Evolutionary conservation across 1,140 invertebrate genomes (phyloP).

Genomic region (Choristoneura fumiferana): DNA sequence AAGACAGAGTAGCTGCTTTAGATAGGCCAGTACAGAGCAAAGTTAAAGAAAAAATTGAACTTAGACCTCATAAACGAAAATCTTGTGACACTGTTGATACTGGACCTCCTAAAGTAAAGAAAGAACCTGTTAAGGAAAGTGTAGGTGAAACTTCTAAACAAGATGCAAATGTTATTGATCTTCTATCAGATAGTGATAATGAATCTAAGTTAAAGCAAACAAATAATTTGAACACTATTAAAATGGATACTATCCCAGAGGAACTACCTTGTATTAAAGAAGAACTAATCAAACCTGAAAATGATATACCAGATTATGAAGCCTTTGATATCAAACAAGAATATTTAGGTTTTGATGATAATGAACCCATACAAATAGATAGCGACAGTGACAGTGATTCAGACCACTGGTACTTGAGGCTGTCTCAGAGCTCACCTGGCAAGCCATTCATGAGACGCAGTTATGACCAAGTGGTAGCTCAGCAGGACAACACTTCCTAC

Average conservation of each 20-base stretch:
- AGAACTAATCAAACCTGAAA: slow-evolving; percentile 42
- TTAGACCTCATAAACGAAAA: slow-evolving; percentile 2
- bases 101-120: slow-evolving; percentile 26
- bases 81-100: slow-evolving; percentile 14
- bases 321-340: slow-evolving; percentile 69
- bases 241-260: slow-evolving; percentile 35
- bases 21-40: slow-evolving; percentile 17
- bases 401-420: slow-evolving; percentile 52
- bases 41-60: slow-evolving; percentile 43
- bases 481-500: slow-evolving; percentile 52
- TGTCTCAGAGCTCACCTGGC: slow-evolving; percentile 63
- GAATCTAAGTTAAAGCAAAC: slow-evolving; percentile 23
- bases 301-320: slow-evolving; percentile 55
- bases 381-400: slow-evolving; percentile 57
- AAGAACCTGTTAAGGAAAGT: slow-evolving; percentile 18
- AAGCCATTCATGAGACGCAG: slow-evolving; percentile 46
- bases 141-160: slow-evolving; percentile 15
- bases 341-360: slow-evolving; percentile 51
- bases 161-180: slow-evolving; percentile 27
- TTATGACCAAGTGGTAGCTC: slow-evolving; percentile 28
- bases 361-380: slow-evolving; percentile 54
- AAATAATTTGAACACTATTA: slow-evolving; percentile 40
- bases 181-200: slow-evolving; percentile 47
- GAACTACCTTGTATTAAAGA: slow-evolving; percentile 29
- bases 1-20: slow-evolving; percentile 30